Base-by-base conservation (phyloP, 1,140 invertebrate genomes). In the Microplitis mediator region DNA sequence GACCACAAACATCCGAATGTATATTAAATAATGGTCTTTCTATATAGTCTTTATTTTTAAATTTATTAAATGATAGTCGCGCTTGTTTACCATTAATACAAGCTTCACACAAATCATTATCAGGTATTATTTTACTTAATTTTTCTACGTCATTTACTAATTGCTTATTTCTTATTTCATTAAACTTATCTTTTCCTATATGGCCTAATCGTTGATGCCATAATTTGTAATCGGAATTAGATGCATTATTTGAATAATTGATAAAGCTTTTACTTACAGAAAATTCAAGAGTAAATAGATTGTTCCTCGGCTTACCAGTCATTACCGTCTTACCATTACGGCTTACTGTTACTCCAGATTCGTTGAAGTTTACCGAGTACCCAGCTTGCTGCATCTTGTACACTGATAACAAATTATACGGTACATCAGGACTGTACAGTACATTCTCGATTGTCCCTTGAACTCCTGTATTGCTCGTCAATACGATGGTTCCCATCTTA, bases 41-140 rank as follows among this genome's bases (percentile, higher is more conserved):
- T 50, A 65, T 35, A 23, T 16, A 50, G 14, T 50, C 14, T 50
- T 50, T 45, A 51, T 45, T 50, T 65, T 65, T 65, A 16, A 2
- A 6, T 35, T 65, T n/a, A 50, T 50, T 65, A n/a, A 65, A 65
- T 50, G 63, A 8, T 80, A 85, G 77, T 84, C 81, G 69, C 32
- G 77, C 72, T 80, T 87, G 84, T 80, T 88, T 88, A 4, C 86
- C 84, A 50, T 82, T 77, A 74, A 88, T 83, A 77, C 85, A 88
- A 67, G 84, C 76, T 76, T 88, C 86, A 78, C 85, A 88, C 61
- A 87, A 61, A 74, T 69, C 8, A 69, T 76, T 39, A 72, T 36
- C 39, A 5, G 61, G 72, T 31, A 45, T 35, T 8, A 73, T 58
- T 5, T 9, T 5, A 16, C 35, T 34, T 8, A 73, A 23, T 64